phyloP scores from a whole-genome alignment of 2,888 invertebrate species.

The Eulithis prunata region DNA sequence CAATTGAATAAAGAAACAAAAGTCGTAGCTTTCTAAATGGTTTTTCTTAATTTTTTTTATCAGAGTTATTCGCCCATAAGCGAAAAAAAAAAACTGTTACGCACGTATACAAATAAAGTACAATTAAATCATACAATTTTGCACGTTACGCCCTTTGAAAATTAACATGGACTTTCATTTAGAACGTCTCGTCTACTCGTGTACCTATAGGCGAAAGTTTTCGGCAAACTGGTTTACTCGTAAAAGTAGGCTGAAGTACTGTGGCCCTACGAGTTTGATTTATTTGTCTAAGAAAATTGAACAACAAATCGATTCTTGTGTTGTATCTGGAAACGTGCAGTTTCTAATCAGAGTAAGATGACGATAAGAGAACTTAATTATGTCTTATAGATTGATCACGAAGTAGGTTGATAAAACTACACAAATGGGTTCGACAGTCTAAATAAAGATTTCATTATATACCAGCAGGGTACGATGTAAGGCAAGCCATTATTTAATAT shows the following conservation, averaged over 20 bases:
- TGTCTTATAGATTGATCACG: conserved; percentile 18
- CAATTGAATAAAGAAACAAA: too few relatives aligned
- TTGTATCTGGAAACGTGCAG: conserved; percentile 13
- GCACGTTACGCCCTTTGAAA: background rate
- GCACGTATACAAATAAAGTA: too few relatives aligned
- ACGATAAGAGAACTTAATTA: conserved; percentile 1
- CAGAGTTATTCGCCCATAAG: too few relatives aligned
- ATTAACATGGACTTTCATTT: background rate
- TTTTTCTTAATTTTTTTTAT: too few relatives aligned
- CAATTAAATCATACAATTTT: background rate
- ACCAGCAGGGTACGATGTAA: background rate
- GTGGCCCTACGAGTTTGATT: background rate
- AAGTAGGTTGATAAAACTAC: conserved; percentile 7
- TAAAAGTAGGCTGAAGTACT: background rate
- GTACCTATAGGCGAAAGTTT: background rate
- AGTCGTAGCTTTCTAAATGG: too few relatives aligned
- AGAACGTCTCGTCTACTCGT: background rate
- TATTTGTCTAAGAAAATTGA: too few relatives aligned
- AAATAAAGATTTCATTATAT: background rate
- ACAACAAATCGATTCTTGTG: background rate
- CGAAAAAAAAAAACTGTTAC: background rate
- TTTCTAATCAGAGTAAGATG: conserved; percentile 14
- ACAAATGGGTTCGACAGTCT: background rate
- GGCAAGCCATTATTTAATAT: conserved; percentile 19
- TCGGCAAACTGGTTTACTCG: background rate